Conservation (phyloP, 2,113 vertebrate genomes). For the Calonectris borealis region DNA sequence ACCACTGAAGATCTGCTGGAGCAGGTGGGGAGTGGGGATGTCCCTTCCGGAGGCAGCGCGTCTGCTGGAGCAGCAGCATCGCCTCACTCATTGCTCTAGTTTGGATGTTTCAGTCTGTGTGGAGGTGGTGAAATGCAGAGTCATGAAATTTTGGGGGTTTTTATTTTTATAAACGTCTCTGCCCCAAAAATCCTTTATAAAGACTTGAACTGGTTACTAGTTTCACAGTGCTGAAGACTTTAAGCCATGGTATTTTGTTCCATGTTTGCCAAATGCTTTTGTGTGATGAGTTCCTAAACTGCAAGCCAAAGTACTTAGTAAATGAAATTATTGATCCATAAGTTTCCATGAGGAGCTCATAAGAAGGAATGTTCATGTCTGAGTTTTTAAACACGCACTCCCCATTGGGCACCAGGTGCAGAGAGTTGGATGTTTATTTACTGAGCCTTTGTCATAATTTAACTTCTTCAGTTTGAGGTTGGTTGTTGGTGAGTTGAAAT, state of each 20-base stretch:
- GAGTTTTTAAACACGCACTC: rapidly evolving
- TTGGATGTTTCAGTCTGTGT: not conserved
- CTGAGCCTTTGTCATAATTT: not conserved
- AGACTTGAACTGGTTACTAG: not conserved
- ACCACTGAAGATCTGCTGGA: too few relatives aligned
- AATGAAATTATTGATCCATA: not conserved
- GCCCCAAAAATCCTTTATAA: not conserved
- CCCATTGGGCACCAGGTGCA: not conserved
- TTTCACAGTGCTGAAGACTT: not conserved
- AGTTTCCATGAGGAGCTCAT: not conserved
- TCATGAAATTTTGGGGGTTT: not conserved
- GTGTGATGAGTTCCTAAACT: not conserved
- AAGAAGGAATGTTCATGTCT: not conserved
- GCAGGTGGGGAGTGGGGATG: not conserved
- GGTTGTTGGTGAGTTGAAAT: not conserved
- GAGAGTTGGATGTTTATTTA: not conserved
- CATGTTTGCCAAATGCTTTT: not conserved
- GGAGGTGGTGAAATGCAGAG: not conserved
- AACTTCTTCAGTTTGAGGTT: not conserved
- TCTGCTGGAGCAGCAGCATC: not conserved
- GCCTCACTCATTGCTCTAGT: not conserved
- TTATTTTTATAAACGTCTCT: not conserved
- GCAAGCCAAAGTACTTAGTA: not conserved
- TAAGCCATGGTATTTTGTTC: not conserved
- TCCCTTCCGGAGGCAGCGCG: not conserved